Conservation (phyloP, 2,797 vertebrate genomes). For the Nasua narica region DNA sequence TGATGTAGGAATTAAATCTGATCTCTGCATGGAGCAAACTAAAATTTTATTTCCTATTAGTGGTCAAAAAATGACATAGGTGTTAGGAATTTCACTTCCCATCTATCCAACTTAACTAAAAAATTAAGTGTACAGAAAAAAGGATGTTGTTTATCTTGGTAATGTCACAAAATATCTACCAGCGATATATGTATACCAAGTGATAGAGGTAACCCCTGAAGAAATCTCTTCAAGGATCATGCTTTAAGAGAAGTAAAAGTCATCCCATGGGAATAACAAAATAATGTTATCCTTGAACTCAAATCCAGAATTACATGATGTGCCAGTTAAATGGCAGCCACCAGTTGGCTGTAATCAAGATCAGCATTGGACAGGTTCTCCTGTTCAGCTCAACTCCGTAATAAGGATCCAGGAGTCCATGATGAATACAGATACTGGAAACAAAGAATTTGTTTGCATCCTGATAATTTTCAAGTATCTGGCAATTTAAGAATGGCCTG, state of each 20-base stretch:
- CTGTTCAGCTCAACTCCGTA: background rate
- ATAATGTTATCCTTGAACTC: background rate
- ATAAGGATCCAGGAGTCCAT: background rate
- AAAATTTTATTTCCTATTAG: conserved; percentile 27
- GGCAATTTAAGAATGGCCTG: background rate
- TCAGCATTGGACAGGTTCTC: background rate
- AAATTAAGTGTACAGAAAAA: background rate
- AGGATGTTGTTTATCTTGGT: background rate
- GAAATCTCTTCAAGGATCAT: conserved; percentile 1
- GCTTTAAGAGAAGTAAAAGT: background rate
- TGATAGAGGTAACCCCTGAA: background rate
- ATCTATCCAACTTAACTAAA: background rate
- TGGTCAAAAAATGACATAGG: conserved; percentile 3
- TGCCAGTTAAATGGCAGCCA: background rate
- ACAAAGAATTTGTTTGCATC: background rate
- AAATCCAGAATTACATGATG: background rate
- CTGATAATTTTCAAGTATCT: background rate
- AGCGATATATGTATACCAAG: background rate
- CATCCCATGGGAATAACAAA: background rate
- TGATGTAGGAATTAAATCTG: background rate
- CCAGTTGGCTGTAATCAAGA: background rate
- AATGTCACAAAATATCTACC: background rate
- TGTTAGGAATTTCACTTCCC: background rate
- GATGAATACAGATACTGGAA: background rate
- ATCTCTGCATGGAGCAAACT: background rate